These are phyloP conservation scores for Strix uralensis DNA, from an alignment of 2,113 vertebrate species.

Conservation along the genomic window DNA sequence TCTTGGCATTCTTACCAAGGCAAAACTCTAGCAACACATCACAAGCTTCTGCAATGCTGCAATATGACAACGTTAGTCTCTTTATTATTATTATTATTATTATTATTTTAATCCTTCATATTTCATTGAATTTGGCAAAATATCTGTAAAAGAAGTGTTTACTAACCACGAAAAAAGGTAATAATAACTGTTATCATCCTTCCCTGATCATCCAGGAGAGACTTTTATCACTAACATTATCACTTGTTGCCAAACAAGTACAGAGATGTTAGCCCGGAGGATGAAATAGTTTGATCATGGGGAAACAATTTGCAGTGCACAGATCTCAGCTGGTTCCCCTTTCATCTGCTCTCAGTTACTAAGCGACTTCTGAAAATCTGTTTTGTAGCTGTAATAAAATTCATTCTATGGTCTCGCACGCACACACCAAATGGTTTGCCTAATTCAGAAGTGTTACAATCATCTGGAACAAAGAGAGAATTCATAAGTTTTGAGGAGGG, in stretches of 20 bases:
- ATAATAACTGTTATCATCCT: slow-evolving; percentile 21
- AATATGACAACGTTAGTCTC: not conserved
- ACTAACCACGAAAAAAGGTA: not conserved
- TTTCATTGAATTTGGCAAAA: not conserved
- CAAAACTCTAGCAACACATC: not conserved
- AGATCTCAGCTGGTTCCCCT: slow-evolving; percentile 60
- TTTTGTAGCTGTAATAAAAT: slow-evolving; percentile 69
- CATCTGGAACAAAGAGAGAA: slow-evolving; percentile 6
- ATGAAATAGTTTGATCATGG: slow-evolving; percentile 64
- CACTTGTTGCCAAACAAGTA: slow-evolving; percentile 48
- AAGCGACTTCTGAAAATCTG: slow-evolving; percentile 50
- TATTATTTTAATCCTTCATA: not conserved
- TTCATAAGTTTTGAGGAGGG: not conserved
- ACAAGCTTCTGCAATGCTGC: not conserved
- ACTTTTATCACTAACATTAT: slow-evolving; percentile 45
- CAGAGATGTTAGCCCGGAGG: slow-evolving; percentile 54
- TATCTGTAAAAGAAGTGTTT: not conserved
- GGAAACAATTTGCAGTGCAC: slow-evolving; percentile 59
- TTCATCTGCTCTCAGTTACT: slow-evolving; percentile 56
- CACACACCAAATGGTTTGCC: slow-evolving; percentile 46
- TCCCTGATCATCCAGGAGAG: slow-evolving; percentile 15
- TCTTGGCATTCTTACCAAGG: not conserved
- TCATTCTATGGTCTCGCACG: slow-evolving; percentile 13
- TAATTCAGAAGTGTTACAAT: not conserved
- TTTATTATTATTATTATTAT: not conserved